Percentiles rank a stretch among this genome's conserved stretches.
Conservation (phyloP, 92 coral and sea anemone species). For the Hydrozoanthus gracilis region DNA sequence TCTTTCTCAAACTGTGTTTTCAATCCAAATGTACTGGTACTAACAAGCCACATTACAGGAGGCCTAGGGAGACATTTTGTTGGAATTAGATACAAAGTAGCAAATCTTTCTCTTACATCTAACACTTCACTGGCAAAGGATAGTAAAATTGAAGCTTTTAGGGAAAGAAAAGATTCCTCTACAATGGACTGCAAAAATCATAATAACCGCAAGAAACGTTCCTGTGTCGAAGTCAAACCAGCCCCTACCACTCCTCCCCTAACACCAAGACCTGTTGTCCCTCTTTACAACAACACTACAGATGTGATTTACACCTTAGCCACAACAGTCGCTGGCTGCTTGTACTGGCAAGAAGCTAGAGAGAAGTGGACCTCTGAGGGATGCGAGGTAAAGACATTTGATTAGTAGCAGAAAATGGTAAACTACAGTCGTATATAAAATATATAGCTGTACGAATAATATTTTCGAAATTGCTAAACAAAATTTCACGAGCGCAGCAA, state of each 20-base stretch:
- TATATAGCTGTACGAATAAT: no score
- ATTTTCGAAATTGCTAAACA: no score
- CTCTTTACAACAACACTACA: conserved; percentile 52
- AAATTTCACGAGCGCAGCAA: no score
- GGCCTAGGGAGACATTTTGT: conserved; percentile 66
- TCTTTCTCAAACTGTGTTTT: conserved; percentile 41
- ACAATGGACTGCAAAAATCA: conserved; percentile 33
- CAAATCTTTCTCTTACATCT: neutral
- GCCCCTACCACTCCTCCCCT: conserved; percentile 68
- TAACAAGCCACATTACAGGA: conserved; percentile 59
- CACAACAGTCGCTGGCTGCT: conserved; percentile 66
- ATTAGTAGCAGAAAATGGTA: neutral
- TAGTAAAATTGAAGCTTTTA: neutral
- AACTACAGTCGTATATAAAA: neutral
- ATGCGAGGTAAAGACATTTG: conserved; percentile 55
- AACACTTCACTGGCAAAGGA: neutral
- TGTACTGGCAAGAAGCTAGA: conserved; percentile 68
- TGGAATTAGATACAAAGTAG: conserved; percentile 61
- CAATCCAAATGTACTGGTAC: conserved; percentile 58
- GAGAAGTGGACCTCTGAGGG: conserved; percentile 72
- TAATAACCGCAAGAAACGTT: conserved; percentile 60
- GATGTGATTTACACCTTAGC: conserved; percentile 68
- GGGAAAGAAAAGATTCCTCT: no score
- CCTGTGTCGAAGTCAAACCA: conserved; percentile 68
- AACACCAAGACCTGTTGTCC: conserved; percentile 27